Percentiles rank a stretch among this genome's conserved stretches.
These are phyloP conservation scores for Drosophila ananassae DNA, from an alignment of 1,140 invertebrate genomes.

Conservation along the genomic window DNA sequence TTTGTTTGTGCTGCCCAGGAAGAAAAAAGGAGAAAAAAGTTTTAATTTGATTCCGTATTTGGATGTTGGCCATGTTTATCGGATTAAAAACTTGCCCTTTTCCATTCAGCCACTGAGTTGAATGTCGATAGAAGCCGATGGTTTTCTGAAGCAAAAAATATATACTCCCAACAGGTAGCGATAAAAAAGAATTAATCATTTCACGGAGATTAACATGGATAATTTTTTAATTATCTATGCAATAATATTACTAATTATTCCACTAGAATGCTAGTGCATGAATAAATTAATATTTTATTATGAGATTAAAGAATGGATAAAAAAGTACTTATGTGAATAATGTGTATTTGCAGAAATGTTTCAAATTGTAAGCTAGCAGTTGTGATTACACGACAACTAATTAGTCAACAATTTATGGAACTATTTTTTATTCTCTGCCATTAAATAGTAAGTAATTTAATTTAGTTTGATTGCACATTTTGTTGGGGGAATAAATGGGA, in stretches of 20 bases:
- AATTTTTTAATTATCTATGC: constrained; percentile 24
- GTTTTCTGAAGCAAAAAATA: background rate
- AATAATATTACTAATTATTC: constrained; percentile 39
- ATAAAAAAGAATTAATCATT: constrained; percentile 13
- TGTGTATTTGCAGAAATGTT: constrained; percentile 39
- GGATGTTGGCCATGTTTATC: constrained; percentile 54
- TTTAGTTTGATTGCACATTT: background rate
- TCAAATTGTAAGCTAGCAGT: constrained; percentile 29
- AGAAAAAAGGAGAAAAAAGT: constrained; percentile 42
- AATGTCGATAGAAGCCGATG: background rate
- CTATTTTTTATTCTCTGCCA: background rate
- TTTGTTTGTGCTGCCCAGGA: constrained; percentile 39
- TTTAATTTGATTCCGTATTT: constrained; percentile 67
- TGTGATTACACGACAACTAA: constrained; percentile 34
- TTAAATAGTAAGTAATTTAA: no score
- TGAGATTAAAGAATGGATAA: background rate
- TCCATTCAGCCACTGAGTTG: constrained; percentile 9
- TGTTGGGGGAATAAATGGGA: background rate
- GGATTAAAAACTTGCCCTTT: constrained; percentile 69
- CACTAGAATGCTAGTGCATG: constrained; percentile 3
- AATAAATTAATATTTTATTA: constrained; percentile 1
- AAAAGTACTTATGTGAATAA: constrained; percentile 12
- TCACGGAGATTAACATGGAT: constrained; percentile 36
- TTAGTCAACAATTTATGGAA: constrained; percentile 34
- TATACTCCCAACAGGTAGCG: background rate